Evolutionary conservation across 1,140 invertebrate species (phyloP), one percentile per base, ranked within the genome.

Genomic region (Cydia splendana): DNA sequence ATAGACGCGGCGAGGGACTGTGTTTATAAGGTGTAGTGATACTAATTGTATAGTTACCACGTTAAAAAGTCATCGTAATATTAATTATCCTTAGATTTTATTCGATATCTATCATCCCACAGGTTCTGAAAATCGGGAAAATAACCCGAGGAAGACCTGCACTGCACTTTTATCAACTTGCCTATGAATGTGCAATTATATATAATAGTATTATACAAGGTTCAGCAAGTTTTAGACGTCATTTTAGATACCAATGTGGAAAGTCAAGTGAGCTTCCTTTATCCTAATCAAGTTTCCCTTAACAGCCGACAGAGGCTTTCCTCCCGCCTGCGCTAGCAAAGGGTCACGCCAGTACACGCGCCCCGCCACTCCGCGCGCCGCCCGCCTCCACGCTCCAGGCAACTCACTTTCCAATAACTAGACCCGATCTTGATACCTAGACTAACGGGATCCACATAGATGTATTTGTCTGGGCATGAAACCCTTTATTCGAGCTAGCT

Each of bases 381-480:
- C 45, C 12, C 77, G 13, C 38, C 34, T 57, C 86, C 79, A 89
- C 87, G 87, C 83, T 85, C 84, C 82, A 84, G 83, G 86, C 88
- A 85, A 84, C 87, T 92, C 86, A 88, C 89, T 92, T 91, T 91
- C 89, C 90, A 91, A 92, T 90, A 88, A 88, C 87, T 88, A 89
- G 89, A 89, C 84, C 57, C 84, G 85, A 87, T 90, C 87, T 88
- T 87, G 89, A 91, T 91, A 91, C 87, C 89, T 86, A 85, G 84
- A 76, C 86, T 91, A 92, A 92, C 91, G 91, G 91, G 91, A 92
- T 85, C 83, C 82, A 87, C 84, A 86, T 86, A 82, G 82, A 88
- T 79, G 82, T 85, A 82, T 77, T 81, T 81, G 81, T 51, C 81
- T 82, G 83, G 82, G 82, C 82, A 87, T 86, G 87, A 85, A 82